Evolutionary conservation across 2,888 invertebrate species (phyloP).

Genomic region (Macrophya annulata): DNA sequence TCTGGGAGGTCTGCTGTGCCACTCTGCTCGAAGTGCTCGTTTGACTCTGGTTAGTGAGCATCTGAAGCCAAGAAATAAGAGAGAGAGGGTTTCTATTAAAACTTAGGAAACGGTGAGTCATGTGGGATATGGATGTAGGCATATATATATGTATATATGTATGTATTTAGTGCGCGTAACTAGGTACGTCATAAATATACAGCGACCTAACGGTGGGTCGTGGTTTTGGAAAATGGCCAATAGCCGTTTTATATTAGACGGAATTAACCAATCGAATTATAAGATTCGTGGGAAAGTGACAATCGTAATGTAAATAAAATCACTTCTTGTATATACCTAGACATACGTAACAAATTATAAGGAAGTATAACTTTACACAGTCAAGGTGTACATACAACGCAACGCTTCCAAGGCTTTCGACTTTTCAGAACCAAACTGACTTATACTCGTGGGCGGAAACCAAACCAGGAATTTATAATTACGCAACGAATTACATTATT

Average conservation of each 20-base stretch:
- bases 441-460: not conserved
- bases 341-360: not conserved
- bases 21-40: slow-evolving; percentile 82
- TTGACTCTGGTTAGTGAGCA: slow-evolving; percentile 77
- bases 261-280: slow-evolving; percentile 17
- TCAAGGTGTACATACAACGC: slow-evolving; percentile 6
- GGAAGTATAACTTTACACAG: not conserved
- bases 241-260: not conserved
- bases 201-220: not conserved
- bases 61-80: slow-evolving; percentile 69
- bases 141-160: not conserved
- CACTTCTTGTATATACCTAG: no score
- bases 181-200: not conserved
- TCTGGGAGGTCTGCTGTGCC: slow-evolving; percentile 82
- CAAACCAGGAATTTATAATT: not conserved
- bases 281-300: slow-evolving; percentile 45
- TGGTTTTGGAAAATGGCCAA: slow-evolving; percentile 44
- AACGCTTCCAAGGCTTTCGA: slow-evolving; percentile 30
- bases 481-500: slow-evolving; percentile 11
- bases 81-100: slow-evolving; percentile 70
- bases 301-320: slow-evolving; percentile 11
- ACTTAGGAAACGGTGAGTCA: slow-evolving; percentile 68
- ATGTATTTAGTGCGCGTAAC: not conserved
- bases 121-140: slow-evolving; percentile 16
- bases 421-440: not conserved